Evolutionary conservation across 2,888 invertebrate species (phyloP).

Genomic region (Sympetrum striolatum): DNA sequence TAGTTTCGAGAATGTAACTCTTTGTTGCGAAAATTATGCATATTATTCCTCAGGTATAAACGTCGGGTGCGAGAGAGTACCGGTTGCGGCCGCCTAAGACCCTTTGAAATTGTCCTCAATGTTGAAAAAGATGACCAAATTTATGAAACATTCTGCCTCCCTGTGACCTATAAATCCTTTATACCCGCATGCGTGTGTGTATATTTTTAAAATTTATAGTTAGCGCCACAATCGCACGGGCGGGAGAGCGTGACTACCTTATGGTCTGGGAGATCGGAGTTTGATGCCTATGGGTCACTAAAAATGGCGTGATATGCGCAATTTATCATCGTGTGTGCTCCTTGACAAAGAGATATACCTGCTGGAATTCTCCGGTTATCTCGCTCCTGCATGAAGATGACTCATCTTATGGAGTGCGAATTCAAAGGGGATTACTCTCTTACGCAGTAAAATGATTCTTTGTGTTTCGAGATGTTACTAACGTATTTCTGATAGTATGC

Average conservation of each 20-base stretch:
- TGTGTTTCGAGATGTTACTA: no score
- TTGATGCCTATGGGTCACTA: neutral
- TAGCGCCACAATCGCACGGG: neutral
- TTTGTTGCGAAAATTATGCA: conserved; percentile 40
- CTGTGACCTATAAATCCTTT: neutral
- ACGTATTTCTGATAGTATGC: no score
- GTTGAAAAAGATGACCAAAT: neutral
- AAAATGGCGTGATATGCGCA: neutral
- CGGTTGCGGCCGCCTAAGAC: neutral
- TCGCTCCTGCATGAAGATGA: no score
- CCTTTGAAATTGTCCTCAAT: conserved; percentile 23
- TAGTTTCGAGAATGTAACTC: conserved; percentile 30
- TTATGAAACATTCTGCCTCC: conserved; percentile 24
- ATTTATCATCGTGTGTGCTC: neutral
- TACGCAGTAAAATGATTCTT: no score
- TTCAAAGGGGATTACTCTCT: no score
- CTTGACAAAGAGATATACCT: no score
- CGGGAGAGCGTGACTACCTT: neutral
- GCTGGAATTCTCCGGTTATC: no score
- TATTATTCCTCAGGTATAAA: neutral
- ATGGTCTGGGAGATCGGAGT: neutral
- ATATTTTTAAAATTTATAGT: conserved; percentile 5
- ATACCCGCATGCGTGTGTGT: neutral
- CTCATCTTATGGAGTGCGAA: no score
- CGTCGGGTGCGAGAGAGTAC: neutral